Evolutionary conservation across 2,888 invertebrate genomes (phyloP).

Genomic region (Rhyacophila evoluta): DNA sequence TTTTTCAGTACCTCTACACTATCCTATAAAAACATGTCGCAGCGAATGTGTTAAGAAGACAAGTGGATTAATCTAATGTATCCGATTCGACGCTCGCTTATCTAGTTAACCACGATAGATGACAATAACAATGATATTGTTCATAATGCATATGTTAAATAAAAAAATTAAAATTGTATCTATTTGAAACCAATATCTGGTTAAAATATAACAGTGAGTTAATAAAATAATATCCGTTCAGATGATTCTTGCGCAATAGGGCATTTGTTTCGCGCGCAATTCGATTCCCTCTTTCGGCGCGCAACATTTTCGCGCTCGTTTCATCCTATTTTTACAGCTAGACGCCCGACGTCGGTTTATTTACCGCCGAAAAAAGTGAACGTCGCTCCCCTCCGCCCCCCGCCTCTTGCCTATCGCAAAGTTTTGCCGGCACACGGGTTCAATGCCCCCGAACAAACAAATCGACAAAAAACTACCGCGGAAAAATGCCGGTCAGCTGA

Average conservation of each 20-base stretch:
- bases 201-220: no score
- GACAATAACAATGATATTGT: no score
- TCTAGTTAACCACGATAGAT: no score
- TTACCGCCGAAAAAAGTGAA: constrained; percentile 22
- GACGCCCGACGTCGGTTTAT: constrained; percentile 16
- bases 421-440: constrained; percentile 16
- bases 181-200: no score
- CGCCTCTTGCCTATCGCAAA: not conserved
- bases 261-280: not conserved
- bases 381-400: not conserved
- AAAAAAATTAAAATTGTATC: no score
- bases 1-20: no score
- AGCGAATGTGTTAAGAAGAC: no score
- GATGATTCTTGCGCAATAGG: not conserved
- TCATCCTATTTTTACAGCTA: constrained; percentile 24
- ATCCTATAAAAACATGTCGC: no score
- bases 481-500: constrained; percentile 17
- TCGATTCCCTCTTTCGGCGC: not conserved
- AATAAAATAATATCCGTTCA: not conserved
- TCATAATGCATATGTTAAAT: no score
- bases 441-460: constrained; percentile 22
- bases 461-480: constrained; percentile 22
- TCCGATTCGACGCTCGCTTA: no score
- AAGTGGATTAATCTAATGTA: no score
- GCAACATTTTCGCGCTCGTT: constrained; percentile 16